Base-by-base conservation (phyloP, 2,797 vertebrate species). In the Gymnodraco acuticeps region DNA sequence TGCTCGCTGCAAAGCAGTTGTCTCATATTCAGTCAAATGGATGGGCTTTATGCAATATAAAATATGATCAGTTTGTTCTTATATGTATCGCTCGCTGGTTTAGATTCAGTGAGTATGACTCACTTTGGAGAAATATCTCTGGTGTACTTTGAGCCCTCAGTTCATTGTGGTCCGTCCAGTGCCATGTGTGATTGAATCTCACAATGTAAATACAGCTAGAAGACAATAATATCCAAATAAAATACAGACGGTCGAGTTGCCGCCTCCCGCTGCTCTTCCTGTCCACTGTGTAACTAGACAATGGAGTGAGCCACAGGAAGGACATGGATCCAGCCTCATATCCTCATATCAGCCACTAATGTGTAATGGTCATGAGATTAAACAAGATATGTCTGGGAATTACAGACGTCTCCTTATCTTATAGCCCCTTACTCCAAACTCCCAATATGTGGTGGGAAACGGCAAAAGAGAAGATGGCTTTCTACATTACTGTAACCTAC, bases 221-320 rank as follows among this genome's bases (percentile, higher is more conserved):
- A 71, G 71, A 88, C 84, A 82, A 87, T 73, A 85, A 87, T 74
- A 88, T 87, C 47, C 70, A 83, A 86, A 87, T 81, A 70, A 86
- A 83, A 88, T 47, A 43, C 76, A 86, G 86, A 88, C 76, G 56
- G 70, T 79, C 45, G 23, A 82, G 79, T 72, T 55, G 55, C 78
- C 61, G 78, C 88, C 81, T 80, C 81, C 85, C n/a, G 68, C 64
- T 73, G 58, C 67, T 77, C 66, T 92, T 95, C 90, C 93, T 89
- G 80, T 86, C 81, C 78, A 63, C 81, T 68, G 75, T 87, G 77
- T 68, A 78, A 71, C 75, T 33, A 84, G 88, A 95, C 95, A 95
- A 95, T 94, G 83, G 92, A 56, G 74, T 61, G 70, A 77, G 78
- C 77, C 69, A 87, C 85, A 92, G 93, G 92, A 93, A 94, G 93